These are phyloP conservation scores for Pollenia labialis DNA, from an alignment of 2,888 invertebrate species.

Conservation along the genomic window DNA sequence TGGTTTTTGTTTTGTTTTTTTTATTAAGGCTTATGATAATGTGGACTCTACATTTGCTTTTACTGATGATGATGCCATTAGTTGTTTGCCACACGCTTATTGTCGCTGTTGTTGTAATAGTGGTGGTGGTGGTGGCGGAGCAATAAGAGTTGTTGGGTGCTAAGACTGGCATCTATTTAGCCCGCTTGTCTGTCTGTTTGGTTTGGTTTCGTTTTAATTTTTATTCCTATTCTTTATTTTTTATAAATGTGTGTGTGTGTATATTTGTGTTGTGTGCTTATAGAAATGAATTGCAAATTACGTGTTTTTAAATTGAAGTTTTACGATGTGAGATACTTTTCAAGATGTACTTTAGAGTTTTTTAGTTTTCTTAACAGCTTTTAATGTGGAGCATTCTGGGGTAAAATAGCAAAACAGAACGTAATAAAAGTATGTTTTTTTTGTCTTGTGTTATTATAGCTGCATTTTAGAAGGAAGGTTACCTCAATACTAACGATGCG, in stretches of 20 bases:
- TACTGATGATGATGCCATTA: conserved; percentile 70
- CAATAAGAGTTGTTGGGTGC: conserved; percentile 42
- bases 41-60: conserved; percentile 42
- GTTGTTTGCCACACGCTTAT: conserved; percentile 69
- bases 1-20: background rate
- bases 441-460: conserved; percentile 42
- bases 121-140: conserved; percentile 23
- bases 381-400: conserved; percentile 66
- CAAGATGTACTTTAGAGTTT: conserved; percentile 60
- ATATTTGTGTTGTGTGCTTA: conserved; percentile 44
- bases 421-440: conserved; percentile 29
- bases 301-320: conserved; percentile 83
- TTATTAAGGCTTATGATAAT: conserved; percentile 55
- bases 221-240: background rate
- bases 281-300: conserved; percentile 81
- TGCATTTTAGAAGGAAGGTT: conserved; percentile 27
- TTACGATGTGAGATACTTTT: conserved; percentile 82
- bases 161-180: conserved; percentile 63
- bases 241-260: background rate
- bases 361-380: conserved; percentile 58
- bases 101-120: background rate
- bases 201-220: conserved; percentile 5
- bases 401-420: conserved; percentile 59
- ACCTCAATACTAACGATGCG: background rate
- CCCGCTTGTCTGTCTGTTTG: conserved; percentile 30